phyloP scores from a whole-genome alignment of 2,113 vertebrate species.

The Bagarius yarrelli region DNA sequence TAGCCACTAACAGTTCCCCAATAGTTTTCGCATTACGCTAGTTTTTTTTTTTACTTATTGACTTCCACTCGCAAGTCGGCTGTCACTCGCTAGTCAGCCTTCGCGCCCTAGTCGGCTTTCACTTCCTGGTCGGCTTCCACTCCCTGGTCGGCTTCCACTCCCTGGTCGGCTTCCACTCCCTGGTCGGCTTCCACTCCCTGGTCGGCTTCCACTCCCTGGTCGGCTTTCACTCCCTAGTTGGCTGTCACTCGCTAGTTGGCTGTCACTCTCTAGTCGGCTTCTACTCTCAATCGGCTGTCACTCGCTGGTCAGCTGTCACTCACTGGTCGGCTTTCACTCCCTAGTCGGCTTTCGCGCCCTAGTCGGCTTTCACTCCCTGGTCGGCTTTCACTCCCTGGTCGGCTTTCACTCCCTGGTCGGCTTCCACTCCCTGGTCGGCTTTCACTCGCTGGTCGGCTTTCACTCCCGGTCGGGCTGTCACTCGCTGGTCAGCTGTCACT shows the following conservation, averaged over 20 bases:
- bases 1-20: too few species aligned
- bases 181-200: too few species aligned
- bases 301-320: not conserved
- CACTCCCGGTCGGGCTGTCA: not conserved
- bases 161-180: not conserved
- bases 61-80: not conserved
- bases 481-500: not conserved
- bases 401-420: not conserved
- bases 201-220: too few species aligned
- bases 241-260: too few species aligned
- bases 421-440: not conserved
- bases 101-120: not conserved
- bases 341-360: not conserved
- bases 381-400: not conserved
- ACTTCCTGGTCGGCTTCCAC: not conserved
- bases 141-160: not conserved
- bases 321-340: not conserved
- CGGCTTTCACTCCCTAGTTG: not conserved
- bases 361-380: too few species aligned
- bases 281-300: too few species aligned
- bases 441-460: not conserved
- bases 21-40: too few species aligned
- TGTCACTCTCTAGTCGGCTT: not conserved
- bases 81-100: not conserved
- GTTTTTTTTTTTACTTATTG: too few species aligned